phyloP scores from a whole-genome alignment of 2,113 vertebrate species.

The Oncorhynchus keta region DNA sequence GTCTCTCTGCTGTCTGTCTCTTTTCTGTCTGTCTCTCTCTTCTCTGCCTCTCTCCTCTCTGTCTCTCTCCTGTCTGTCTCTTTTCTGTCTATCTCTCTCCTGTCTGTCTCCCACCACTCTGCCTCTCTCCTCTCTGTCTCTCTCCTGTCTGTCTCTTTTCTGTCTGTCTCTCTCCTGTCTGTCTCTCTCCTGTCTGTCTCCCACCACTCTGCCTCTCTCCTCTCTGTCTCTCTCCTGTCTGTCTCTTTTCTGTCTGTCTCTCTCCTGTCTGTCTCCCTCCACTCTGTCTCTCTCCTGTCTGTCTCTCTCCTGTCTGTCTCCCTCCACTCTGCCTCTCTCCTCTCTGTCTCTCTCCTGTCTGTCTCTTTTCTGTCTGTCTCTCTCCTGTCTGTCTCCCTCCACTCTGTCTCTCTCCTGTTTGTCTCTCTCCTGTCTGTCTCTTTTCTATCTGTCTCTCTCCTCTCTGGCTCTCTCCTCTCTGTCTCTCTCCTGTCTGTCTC shows the following conservation, averaged over 20 bases:
- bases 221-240: no score
- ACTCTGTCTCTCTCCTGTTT: not conserved
- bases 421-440: not conserved
- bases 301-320: constrained; percentile 1
- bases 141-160: not conserved
- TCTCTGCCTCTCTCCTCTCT: not conserved
- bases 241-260: not conserved
- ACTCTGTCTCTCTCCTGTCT: not conserved
- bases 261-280: constrained; percentile 4
- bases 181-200: no score
- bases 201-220: no score
- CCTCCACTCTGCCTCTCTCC: not conserved
- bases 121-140: no score
- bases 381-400: no score
- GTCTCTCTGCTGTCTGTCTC: not conserved
- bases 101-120: no score
- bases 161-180: no score
- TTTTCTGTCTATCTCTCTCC: not conserved
- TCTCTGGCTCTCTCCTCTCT: not conserved
- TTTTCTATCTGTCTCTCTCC: not conserved
- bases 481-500: not conserved
- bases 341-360: not conserved
- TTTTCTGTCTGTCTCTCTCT: not conserved
- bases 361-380: no score
- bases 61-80: not conserved